Evolutionary conservation across 2,797 vertebrate species (phyloP).

Genomic region (Vespertilio murinus): DNA sequence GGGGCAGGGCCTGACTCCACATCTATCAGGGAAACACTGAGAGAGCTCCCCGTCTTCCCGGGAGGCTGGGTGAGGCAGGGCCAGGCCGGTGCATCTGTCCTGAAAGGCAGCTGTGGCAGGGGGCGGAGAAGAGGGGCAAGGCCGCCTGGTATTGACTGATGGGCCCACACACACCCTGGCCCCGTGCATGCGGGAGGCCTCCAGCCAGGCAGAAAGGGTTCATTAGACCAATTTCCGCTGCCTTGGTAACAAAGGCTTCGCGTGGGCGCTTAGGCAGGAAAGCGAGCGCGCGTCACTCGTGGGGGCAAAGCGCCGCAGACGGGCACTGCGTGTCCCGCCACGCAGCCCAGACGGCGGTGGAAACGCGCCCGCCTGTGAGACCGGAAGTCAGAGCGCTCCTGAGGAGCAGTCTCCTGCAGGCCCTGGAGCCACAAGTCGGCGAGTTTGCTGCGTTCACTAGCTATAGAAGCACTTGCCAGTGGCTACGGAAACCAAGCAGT

Average conservation of each 20-base stretch:
- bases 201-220: conserved; percentile 57
- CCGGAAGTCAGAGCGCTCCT: background rate
- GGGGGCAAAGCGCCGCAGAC: conserved; percentile 4
- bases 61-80: conserved; percentile 6
- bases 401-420: background rate
- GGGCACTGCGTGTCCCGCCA: background rate
- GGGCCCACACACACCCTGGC: conserved; percentile 28
- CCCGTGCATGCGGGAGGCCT: conserved; percentile 6
- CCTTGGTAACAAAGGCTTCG: conserved; percentile 60
- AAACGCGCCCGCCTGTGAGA: background rate
- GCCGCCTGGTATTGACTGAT: conserved; percentile 13
- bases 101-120: conserved; percentile 64
- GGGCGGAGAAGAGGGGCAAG: conserved; percentile 18
- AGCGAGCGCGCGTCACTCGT: background rate
- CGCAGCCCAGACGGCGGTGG: background rate
- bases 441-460: background rate
- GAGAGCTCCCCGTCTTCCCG: conserved; percentile 29
- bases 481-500: background rate
- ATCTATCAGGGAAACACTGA: conserved; percentile 19
- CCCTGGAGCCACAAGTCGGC: background rate
- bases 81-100: conserved; percentile 22
- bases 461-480: background rate
- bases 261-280: conserved; percentile 1
- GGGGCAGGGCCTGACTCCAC: background rate
- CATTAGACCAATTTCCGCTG: conserved; percentile 66